Conservation (phyloP, 2,113 vertebrate species). For the Xiphias gladius region DNA sequence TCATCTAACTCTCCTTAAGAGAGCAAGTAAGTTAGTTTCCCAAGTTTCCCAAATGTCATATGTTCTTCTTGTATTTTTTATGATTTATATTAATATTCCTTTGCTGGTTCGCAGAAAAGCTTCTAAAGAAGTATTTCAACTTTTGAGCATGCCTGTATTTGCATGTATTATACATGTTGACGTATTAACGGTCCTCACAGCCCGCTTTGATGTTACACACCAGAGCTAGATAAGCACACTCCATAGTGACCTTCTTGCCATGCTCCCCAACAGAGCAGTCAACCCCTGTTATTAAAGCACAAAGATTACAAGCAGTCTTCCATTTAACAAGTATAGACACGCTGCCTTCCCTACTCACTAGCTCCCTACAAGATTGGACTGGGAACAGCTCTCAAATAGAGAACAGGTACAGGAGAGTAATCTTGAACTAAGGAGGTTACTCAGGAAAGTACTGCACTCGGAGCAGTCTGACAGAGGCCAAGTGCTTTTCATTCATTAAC, state of each 20-base stretch:
- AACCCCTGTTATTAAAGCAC: conserved; percentile 61
- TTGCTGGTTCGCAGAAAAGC: background rate
- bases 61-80: background rate
- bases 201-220: conserved; percentile 63
- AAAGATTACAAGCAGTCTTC: conserved; percentile 51
- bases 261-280: conserved; percentile 49
- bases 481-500: conserved; percentile 81
- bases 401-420: conserved; percentile 56
- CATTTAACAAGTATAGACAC: conserved; percentile 28
- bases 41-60: background rate
- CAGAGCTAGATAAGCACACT: conserved; percentile 53
- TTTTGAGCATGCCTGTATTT: conserved; percentile 1
- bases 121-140: background rate
- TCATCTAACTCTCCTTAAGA: background rate
- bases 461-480: conserved; percentile 67
- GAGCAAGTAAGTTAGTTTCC: background rate
- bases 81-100: background rate
- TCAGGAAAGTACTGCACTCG: conserved; percentile 53
- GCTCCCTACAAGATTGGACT: conserved; percentile 48
- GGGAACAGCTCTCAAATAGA: conserved; percentile 55
- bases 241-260: conserved; percentile 52
- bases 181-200: conserved; percentile 33
- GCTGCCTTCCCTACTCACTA: background rate
- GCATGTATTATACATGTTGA: conserved; percentile 19
- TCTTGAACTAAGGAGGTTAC: conserved; percentile 67